These are phyloP conservation scores for Tanytarsus gracilentus DNA, from an alignment of 2,888 invertebrate genomes.

Conservation along the genomic window DNA sequence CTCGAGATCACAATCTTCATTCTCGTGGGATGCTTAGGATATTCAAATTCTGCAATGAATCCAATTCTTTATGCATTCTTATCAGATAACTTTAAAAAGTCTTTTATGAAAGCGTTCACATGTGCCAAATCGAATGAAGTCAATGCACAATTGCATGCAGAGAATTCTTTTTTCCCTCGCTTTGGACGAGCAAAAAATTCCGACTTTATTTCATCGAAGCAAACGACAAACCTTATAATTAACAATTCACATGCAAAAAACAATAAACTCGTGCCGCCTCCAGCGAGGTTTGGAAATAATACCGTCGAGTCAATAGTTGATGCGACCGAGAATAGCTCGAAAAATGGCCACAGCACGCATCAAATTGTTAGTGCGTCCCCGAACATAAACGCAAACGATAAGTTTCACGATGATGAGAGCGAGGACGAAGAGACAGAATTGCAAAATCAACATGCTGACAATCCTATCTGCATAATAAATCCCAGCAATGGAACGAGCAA, in stretches of 20 bases:
- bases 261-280: constrained; percentile 9
- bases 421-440: constrained; percentile 20
- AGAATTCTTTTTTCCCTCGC: constrained; percentile 72
- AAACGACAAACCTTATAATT: not conserved
- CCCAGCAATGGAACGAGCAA: constrained; percentile 1
- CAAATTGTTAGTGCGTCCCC: not conserved
- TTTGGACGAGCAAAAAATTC: constrained; percentile 32
- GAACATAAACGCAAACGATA: too few species aligned
- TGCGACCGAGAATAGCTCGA: constrained; percentile 6
- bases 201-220: constrained; percentile 18
- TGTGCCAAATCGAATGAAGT: constrained; percentile 80
- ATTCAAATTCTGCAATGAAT: constrained; percentile 88
- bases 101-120: constrained; percentile 85
- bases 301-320: constrained; percentile 27
- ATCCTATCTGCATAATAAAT: constrained; percentile 22
- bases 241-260: constrained; percentile 10
- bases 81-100: constrained; percentile 91
- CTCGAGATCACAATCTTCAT: constrained; percentile 73
- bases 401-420: constrained; percentile 12
- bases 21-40: constrained; percentile 67
- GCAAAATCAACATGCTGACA: not conserved
- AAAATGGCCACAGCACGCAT: not conserved
- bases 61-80: constrained; percentile 16
- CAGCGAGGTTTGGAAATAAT: constrained; percentile 14
- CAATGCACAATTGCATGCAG: constrained; percentile 76